Evolutionary conservation across 2,888 invertebrate species (phyloP), one percentile per base, ranked within the genome.

Genomic region (Myopa testacea): DNA sequence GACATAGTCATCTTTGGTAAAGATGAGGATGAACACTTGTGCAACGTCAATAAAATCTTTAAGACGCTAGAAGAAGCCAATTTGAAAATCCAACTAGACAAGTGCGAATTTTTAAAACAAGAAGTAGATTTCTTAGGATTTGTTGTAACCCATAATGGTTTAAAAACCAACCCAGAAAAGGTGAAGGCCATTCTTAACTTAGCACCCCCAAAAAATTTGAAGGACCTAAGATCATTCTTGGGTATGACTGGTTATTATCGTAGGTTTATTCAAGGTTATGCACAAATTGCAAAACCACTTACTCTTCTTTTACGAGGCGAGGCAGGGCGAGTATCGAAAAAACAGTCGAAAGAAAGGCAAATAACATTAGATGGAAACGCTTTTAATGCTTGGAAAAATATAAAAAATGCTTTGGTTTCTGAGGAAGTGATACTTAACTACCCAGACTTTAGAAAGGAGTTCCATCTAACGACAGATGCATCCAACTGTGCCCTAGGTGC

Each of bases 101-200:
- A 85, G 77, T 81, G 78, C 4, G 78, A 84, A 77, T 85, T 85
- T 77, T 65, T 84, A 4, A 69, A 74, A 37, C 81, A 80, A 62
- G 81, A 82, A 81, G 81, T 85, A 0, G 80, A 81, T 40, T 86
- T 81, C 77, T 75, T 87, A n/a, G 85, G 87, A 7, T 85, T 85
- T 68, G 40, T 86, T 16, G 80, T 88, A 26, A 83, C 85, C 0
- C 69, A 81, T 6, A 82, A 86, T 0, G 84, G 83, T 10, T 81
- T 84, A n/a, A 82, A 78, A 76, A 84, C 86, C 3, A 83, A 86
- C 70, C 83, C 84, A 2, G 80, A 82, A 7, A 87, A 86, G 80
- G 82, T 83, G 2, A 75, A 82, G 77, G 80, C 80, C 4, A 82
- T 84, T 50, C 8, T 77, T 70, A 81, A 84, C 12, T 83, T 78